These are phyloP conservation scores for Amblyjoppa proteus DNA, from an alignment of 2,888 invertebrate species.

Conservation along the genomic window DNA sequence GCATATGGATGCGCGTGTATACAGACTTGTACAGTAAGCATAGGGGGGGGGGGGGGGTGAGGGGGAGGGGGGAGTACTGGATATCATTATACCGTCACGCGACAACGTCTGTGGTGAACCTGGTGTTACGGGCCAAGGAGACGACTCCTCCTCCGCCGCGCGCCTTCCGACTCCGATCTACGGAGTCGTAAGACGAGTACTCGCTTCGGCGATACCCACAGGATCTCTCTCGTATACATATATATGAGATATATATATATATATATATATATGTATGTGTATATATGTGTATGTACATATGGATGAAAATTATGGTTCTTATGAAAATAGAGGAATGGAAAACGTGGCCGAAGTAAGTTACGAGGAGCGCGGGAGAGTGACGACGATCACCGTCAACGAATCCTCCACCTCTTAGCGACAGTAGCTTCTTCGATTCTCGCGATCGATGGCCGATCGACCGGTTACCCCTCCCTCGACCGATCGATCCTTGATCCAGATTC, in stretches of 20 bases:
- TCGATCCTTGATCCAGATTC: conserved; percentile 51
- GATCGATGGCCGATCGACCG: conserved; percentile 56
- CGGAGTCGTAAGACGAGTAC: conserved; percentile 60
- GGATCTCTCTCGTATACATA: conserved; percentile 26
- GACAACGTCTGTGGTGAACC: conserved; percentile 67
- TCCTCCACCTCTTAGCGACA: conserved; percentile 45
- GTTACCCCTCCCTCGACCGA: conserved; percentile 33
- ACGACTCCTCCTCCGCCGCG: conserved; percentile 48
- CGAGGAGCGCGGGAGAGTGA: conserved; percentile 38
- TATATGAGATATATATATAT: neutral
- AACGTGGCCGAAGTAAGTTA: conserved; percentile 31
- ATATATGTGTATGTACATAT: neutral
- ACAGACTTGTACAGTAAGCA: conserved; percentile 31
- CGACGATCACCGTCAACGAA: conserved; percentile 22
- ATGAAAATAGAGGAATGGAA: conserved; percentile 13
- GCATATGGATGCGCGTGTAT: conserved; percentile 10
- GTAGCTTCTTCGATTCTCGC: conserved; percentile 51
- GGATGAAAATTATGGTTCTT: neutral
- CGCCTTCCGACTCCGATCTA: conserved; percentile 25
- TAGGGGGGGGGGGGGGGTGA: no score
- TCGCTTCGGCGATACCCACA: neutral
- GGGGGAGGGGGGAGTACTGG: conserved; percentile 25
- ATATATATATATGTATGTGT: conserved; percentile 1
- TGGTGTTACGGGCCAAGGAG: conserved; percentile 63
- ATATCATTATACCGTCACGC: conserved; percentile 66